Evolutionary conservation across 2,797 vertebrate genomes (phyloP), one percentile per base, ranked within the genome.

Genomic region (Trematomus bernacchii): DNA sequence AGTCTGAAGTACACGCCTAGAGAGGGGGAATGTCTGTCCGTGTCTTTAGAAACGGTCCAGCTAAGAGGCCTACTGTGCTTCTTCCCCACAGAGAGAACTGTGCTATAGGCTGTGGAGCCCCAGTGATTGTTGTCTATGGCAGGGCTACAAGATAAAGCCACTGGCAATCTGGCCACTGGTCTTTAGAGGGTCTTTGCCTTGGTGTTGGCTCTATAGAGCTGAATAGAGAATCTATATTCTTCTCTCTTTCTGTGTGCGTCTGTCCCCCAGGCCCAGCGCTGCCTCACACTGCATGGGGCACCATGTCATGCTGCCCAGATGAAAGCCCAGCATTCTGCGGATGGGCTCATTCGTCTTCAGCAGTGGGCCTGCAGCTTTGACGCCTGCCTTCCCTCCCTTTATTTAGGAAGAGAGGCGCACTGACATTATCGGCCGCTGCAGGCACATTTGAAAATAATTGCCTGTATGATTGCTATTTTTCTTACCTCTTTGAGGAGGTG

Each of bases 371-470:
- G 85, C 90, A 89, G 93, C 91, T 83, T 80, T 80, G 88, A 91
- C 86, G 90, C 87, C 88, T 79, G 85, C 89, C 86, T 89, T 91
- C 84, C 88, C 87, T 91, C 86, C 90, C 82, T 90, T 92, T 94
- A 91, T 92, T 94, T 93, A 85, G 93, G 89, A 81, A 88, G 91
- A 92, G 93, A 91, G 85, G 90, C 86, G 33, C 75, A 60, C 88
- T 94, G 94, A 95, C 94, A 95, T 94, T 95, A 94, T 95, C 94
- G 90, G 90, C 91, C 83, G 86, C 93, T 92, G 93, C 94, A 94
- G 94, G 92, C 93, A 89, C 91, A 92, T 94, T 94, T 92, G 91
- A 92, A 94, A 94, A 95, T 94, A 95, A 95, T 94, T 94, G 94
- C 90, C 92, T 92, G 92, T 93, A 93, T 94, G 92, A 94, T 94